Conservation (phyloP, 2,888 invertebrate species). For the Cenopis cana region DNA sequence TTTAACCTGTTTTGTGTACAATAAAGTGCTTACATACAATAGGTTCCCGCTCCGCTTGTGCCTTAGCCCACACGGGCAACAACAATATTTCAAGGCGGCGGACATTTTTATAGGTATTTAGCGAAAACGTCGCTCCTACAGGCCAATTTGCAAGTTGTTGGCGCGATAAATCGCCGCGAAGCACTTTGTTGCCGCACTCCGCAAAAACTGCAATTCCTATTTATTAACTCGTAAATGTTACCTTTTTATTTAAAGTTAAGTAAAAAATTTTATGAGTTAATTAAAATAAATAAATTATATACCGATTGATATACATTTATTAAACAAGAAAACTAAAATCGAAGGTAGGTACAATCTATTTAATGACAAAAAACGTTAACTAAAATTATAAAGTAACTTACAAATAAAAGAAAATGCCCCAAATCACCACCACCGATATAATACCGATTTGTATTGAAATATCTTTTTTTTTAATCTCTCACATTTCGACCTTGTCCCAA, state of each 20-base stretch:
- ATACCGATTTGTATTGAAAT: too few relatives aligned
- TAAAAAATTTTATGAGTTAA: background rate
- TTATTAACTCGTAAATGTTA: constrained; percentile 21
- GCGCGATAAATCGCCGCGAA: constrained; percentile 74
- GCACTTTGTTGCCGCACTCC: constrained; percentile 53
- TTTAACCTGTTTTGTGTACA: too few relatives aligned
- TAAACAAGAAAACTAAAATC: too few relatives aligned
- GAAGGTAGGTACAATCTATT: too few relatives aligned
- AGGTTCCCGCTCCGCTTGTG: constrained; percentile 37
- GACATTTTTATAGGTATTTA: constrained; percentile 85
- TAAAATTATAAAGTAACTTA: too few relatives aligned
- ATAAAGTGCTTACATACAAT: too few relatives aligned
- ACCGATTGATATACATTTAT: too few relatives aligned
- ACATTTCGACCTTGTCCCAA: too few relatives aligned
- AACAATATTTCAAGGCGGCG: constrained; percentile 80
- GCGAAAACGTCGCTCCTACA: constrained; percentile 82
- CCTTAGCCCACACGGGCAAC: constrained; percentile 63
- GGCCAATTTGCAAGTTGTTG: constrained; percentile 84
- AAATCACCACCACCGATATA: too few relatives aligned
- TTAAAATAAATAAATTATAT: background rate
- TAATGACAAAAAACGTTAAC: too few relatives aligned
- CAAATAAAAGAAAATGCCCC: too few relatives aligned
- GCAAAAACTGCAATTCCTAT: constrained; percentile 40
- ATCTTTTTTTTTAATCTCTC: too few relatives aligned
- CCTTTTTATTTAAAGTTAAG: constrained; percentile 1